Percentiles rank a stretch among this genome's conserved stretches.
phyloP scores from a whole-genome alignment of 2,113 vertebrate species.

The Smithornis capensis region DNA sequence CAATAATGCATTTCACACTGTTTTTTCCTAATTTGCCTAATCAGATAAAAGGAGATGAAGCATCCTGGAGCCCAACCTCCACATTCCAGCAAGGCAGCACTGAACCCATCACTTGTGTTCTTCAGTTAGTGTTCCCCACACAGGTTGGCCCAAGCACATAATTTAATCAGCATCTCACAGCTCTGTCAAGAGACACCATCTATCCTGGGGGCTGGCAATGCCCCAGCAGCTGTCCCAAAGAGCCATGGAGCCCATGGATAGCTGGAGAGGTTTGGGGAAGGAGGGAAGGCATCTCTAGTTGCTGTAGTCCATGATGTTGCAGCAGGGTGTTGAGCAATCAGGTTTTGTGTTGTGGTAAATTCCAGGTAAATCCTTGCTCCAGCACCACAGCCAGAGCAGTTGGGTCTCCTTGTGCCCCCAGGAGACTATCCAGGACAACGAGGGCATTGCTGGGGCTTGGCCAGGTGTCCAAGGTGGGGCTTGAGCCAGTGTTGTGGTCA shows the following conservation, averaged over 20 bases:
- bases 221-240: background rate
- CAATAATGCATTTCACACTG: constrained; percentile 57
- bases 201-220: background rate
- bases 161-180: background rate
- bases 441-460: background rate
- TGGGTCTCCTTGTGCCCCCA: background rate
- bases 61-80: constrained; percentile 39
- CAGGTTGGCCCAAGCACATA: constrained; percentile 30
- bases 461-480: fast-evolving
- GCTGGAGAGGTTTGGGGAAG: background rate
- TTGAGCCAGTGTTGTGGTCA: background rate
- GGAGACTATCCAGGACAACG: background rate
- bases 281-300: fast-evolving
- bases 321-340: fast-evolving
- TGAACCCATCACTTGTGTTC: constrained; percentile 8
- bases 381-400: background rate
- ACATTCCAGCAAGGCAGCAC: background rate
- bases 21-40: constrained; percentile 60
- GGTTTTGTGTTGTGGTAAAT: background rate
- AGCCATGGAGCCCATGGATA: fast-evolving
- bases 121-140: constrained; percentile 22
- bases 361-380: background rate
- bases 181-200: background rate
- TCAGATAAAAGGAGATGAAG: constrained; percentile 55
- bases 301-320: fast-evolving